Evolutionary conservation across 2,113 vertebrate species (phyloP).

Genomic region (Brevimyrus niger): DNA sequence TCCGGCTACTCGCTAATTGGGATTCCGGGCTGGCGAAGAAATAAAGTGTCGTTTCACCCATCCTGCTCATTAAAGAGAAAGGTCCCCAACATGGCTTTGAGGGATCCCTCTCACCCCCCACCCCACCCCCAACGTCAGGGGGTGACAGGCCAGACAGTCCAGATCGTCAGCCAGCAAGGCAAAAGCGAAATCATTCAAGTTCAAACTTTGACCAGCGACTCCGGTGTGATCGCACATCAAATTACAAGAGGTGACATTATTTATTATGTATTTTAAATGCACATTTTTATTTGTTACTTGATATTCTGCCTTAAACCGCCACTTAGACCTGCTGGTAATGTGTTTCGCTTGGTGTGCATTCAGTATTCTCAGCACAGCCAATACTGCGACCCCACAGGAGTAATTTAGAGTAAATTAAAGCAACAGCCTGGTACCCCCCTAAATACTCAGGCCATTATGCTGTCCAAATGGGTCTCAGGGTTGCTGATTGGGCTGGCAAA

Average conservation of each 20-base stretch:
- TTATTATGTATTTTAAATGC: background rate
- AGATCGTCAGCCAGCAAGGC: background rate
- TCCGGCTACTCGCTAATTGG: slow-evolving; percentile 9
- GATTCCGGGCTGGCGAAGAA: slow-evolving; percentile 21
- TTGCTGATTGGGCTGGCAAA: background rate
- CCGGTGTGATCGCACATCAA: background rate
- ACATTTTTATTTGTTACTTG: background rate
- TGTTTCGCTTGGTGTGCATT: background rate
- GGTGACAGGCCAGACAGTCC: background rate
- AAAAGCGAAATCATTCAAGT: background rate
- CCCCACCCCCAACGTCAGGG: background rate
- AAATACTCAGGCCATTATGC: background rate
- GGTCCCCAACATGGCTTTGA: slow-evolving; percentile 4
- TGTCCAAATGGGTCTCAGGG: slow-evolving; percentile 1
- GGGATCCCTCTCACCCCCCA: slow-evolving; percentile 11
- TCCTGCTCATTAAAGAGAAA: slow-evolving; percentile 38
- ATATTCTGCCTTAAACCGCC: background rate
- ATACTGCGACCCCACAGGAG: background rate
- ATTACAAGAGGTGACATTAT: background rate
- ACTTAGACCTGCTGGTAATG: background rate
- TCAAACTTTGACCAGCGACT: background rate
- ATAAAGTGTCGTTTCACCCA: slow-evolving; percentile 33
- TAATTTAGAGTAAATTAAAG: background rate
- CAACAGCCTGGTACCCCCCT: background rate
- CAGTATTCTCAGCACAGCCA: background rate